Percentiles rank a stretch among this genome's conserved stretches.
Conservation (phyloP, 2,888 invertebrate genomes). For the Pycnomerus fuliginosus region DNA sequence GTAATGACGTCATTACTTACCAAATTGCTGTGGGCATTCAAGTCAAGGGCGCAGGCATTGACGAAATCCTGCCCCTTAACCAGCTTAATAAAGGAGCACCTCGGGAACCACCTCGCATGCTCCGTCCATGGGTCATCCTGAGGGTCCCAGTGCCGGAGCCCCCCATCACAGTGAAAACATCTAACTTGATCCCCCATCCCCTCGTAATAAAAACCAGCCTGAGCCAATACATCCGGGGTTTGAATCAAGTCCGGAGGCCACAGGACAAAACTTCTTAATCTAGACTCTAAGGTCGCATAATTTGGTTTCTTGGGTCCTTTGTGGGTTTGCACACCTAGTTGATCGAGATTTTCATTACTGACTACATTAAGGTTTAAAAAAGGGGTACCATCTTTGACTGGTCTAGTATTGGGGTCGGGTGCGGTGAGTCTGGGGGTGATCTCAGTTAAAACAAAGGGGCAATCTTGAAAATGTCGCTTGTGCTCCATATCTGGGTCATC, state of each 20-base stretch:
- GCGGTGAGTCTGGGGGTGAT: constrained; percentile 44
- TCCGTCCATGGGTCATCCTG: constrained; percentile 92
- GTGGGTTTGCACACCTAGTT: constrained; percentile 61
- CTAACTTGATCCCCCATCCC: constrained; percentile 74
- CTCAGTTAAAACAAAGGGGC: constrained; percentile 57
- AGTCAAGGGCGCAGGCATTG: constrained; percentile 53
- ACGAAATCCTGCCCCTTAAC: constrained; percentile 82
- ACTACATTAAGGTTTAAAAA: constrained; percentile 38
- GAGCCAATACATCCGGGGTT: constrained; percentile 73
- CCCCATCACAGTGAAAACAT: constrained; percentile 94
- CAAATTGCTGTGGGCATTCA: constrained; percentile 39
- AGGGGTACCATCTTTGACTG: constrained; percentile 33
- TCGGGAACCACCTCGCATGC: constrained; percentile 91
- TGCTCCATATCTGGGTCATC: constrained; percentile 71
- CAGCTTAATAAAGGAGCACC: constrained; percentile 79
- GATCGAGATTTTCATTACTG: constrained; percentile 44
- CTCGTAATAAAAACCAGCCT: constrained; percentile 87
- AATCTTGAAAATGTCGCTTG: constrained; percentile 60
- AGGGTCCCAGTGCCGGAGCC: constrained; percentile 85
- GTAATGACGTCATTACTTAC: no score
- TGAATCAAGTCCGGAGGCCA: constrained; percentile 80
- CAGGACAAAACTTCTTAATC: constrained; percentile 67
- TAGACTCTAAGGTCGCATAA: constrained; percentile 66
- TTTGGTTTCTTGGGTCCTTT: constrained; percentile 65
- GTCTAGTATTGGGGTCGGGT: constrained; percentile 33